These are phyloP conservation scores for Cololabis saira DNA, from an alignment of 2,113 vertebrate species.

Conservation along the genomic window DNA sequence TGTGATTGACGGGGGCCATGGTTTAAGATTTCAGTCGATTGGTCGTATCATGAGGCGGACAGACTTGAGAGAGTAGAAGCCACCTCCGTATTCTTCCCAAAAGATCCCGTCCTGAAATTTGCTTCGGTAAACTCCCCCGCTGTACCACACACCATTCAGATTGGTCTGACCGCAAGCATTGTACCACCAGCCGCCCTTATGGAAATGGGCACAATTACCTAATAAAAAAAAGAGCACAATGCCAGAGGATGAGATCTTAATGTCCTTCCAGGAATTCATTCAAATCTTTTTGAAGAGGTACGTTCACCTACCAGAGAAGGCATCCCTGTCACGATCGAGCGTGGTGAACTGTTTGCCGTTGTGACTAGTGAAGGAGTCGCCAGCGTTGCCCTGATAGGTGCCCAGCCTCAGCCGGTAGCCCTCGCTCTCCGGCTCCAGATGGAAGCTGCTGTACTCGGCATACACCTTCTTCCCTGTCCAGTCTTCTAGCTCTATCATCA, in stretches of 20 bases:
- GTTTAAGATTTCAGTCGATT: slow-evolving; percentile 83
- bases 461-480: slow-evolving; percentile 98
- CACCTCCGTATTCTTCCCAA: slow-evolving; percentile 97
- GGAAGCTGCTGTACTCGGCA: slow-evolving; percentile 97
- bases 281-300: background rate
- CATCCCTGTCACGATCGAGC: slow-evolving; percentile 94
- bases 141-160: slow-evolving; percentile 97
- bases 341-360: slow-evolving; percentile 98
- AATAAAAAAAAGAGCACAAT: slow-evolving; percentile 53
- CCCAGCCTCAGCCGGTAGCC: slow-evolving; percentile 92
- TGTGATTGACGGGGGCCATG: background rate
- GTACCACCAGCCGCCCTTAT: slow-evolving; percentile 99
- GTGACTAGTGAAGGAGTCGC: slow-evolving; percentile 94
- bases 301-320: slow-evolving; percentile 88
- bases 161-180: slow-evolving; percentile 97
- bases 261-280: background rate
- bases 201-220: slow-evolving; percentile 99
- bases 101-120: slow-evolving; percentile 98
- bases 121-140: slow-evolving; percentile 96
- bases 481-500: slow-evolving; percentile 96
- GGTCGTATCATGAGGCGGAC: slow-evolving; percentile 96
- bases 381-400: slow-evolving; percentile 95
- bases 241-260: background rate
- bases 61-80: slow-evolving; percentile 94
- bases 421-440: slow-evolving; percentile 90